Percentiles rank a stretch among this genome's conserved stretches.
These are phyloP conservation scores for Pterophyllum scalare DNA, from an alignment of 2,113 vertebrate species.

Conservation along the genomic window DNA sequence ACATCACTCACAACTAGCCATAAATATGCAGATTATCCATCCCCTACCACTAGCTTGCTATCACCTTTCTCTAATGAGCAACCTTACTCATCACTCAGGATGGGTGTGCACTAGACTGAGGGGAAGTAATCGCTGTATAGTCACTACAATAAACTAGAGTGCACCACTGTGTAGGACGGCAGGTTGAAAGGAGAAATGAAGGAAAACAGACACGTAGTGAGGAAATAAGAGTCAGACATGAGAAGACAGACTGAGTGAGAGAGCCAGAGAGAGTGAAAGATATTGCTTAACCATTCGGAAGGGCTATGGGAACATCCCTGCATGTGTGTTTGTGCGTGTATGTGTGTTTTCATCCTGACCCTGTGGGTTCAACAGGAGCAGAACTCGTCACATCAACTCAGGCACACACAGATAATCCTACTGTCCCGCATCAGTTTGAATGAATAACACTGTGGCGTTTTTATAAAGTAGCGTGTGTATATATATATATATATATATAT, in stretches of 20 bases:
- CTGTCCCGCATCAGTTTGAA: slow-evolving; percentile 26
- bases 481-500: no score
- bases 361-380: slow-evolving; percentile 56
- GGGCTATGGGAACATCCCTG: slow-evolving; percentile 77
- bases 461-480: no score
- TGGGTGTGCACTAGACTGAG: neutral
- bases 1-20: neutral
- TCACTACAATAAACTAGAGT: neutral
- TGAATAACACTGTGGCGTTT: neutral
- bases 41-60: neutral
- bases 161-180: neutral
- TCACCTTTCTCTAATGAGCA: neutral
- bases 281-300: slow-evolving; percentile 81
- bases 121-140: neutral
- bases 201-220: slow-evolving; percentile 8
- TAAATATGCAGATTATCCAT: neutral
- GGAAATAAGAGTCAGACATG: slow-evolving; percentile 26
- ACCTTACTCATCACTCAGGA: neutral
- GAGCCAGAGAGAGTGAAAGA: slow-evolving; percentile 54
- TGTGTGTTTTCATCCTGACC: slow-evolving; percentile 56
- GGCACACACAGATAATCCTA: slow-evolving; percentile 22
- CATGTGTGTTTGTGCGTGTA: slow-evolving; percentile 40
- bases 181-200: neutral
- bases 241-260: slow-evolving; percentile 38
- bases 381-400: slow-evolving; percentile 54